Evolutionary conservation across 2,113 vertebrate species (phyloP).

Genomic region (Pelmatolapia mariae): DNA sequence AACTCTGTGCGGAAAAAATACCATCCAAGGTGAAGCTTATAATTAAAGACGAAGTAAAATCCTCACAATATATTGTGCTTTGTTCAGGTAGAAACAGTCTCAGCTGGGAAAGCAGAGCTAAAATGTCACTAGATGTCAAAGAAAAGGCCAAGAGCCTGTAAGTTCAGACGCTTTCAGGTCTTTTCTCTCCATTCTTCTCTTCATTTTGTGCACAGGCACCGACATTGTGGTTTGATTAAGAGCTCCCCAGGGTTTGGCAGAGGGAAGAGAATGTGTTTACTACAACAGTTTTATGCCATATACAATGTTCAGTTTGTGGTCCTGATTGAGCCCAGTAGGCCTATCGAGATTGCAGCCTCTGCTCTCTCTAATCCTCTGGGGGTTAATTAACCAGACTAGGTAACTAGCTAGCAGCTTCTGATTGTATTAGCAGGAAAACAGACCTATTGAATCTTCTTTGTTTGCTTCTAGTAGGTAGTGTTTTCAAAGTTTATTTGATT

Average conservation of each 20-base stretch:
- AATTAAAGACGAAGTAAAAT: neutral
- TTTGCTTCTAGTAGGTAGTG: neutral
- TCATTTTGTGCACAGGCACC: conserved; percentile 8
- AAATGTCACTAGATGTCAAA: conserved; percentile 27
- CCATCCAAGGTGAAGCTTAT: neutral
- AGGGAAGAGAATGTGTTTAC: conserved; percentile 81
- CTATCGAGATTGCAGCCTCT: conserved; percentile 76
- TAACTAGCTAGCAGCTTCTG: conserved; percentile 55
- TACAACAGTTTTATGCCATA: conserved; percentile 76
- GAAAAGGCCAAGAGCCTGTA: neutral
- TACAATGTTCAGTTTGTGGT: conserved; percentile 75
- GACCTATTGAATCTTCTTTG: conserved; percentile 14
- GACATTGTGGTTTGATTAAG: conserved; percentile 79
- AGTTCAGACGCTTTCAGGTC: neutral
- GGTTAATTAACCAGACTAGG: conserved; percentile 85
- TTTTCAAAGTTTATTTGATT: conserved; percentile 7
- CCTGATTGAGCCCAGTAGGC: conserved; percentile 89
- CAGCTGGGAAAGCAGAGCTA: neutral
- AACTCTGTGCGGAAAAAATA: neutral
- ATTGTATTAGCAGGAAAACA: conserved; percentile 55
- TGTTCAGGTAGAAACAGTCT: neutral
- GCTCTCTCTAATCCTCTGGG: conserved; percentile 66
- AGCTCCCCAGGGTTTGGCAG: conserved; percentile 52
- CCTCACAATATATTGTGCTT: neutral
- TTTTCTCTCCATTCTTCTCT: neutral